phyloP scores from a whole-genome alignment of 2,113 vertebrate genomes.

The Sebastes fasciatus region DNA sequence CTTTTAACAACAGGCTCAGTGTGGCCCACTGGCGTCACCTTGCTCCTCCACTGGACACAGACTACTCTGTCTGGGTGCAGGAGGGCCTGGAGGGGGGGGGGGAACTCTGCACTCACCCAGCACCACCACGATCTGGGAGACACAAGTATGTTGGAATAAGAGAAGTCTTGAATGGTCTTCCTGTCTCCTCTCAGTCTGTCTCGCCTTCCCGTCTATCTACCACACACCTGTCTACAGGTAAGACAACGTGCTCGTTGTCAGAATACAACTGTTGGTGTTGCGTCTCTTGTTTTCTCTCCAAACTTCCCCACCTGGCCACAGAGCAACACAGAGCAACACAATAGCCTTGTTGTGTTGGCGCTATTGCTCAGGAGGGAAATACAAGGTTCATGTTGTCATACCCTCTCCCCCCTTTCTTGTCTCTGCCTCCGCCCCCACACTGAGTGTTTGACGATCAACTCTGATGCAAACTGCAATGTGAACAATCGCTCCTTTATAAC shows the following conservation, averaged over 20 bases:
- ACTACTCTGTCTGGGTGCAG: conserved; percentile 74
- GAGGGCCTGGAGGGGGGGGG: background rate
- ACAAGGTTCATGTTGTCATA: conserved; percentile 51
- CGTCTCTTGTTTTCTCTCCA: background rate
- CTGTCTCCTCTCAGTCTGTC: background rate
- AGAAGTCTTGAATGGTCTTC: conserved; percentile 3
- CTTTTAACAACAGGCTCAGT: conserved; percentile 83
- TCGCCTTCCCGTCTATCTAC: background rate
- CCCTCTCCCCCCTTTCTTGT: background rate
- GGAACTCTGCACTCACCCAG: conserved; percentile 24
- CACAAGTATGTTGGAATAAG: background rate
- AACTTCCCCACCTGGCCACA: conserved; percentile 46
- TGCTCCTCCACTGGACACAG: conserved; percentile 77
- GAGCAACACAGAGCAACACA: conserved; percentile 62
- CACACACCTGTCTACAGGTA: conserved; percentile 34
- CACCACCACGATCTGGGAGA: conserved; percentile 18
- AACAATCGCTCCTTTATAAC: conserved; percentile 65
- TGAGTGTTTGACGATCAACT: conserved; percentile 35
- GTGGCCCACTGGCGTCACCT: conserved; percentile 81
- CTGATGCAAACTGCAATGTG: conserved; percentile 42
- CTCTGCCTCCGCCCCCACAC: background rate
- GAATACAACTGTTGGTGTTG: conserved; percentile 21
- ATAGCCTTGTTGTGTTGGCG: conserved; percentile 65
- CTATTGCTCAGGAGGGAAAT: conserved; percentile 48
- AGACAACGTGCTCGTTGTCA: conserved; percentile 49